Percentiles rank a stretch among this genome's conserved stretches.
Evolutionary conservation across 2,797 vertebrate genomes (phyloP).

Genomic region (Choloepus didactylus): DNA sequence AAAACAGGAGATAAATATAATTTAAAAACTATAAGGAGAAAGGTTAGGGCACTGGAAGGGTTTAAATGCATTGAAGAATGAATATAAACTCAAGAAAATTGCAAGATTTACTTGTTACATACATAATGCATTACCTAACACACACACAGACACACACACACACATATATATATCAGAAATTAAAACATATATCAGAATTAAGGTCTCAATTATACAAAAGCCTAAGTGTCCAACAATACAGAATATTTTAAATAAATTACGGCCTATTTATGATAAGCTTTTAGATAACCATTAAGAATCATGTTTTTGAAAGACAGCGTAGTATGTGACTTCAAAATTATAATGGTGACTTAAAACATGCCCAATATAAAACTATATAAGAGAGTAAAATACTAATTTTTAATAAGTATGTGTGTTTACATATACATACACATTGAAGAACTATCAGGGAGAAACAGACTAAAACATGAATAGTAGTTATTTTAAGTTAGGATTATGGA

Average conservation of each 20-base stretch:
- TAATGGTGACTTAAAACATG: slow-evolving; percentile 44
- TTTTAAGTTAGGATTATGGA: not conserved
- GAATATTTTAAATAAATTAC: slow-evolving; percentile 38
- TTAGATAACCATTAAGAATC: not conserved
- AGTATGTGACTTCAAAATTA: not conserved
- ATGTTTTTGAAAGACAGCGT: slow-evolving; percentile 32
- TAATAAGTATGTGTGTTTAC: not conserved
- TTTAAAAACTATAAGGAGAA: slow-evolving; percentile 46
- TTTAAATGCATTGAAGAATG: slow-evolving; percentile 33
- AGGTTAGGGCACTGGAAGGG: not conserved
- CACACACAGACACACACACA: too few relatives aligned
- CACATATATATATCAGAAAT: too few relatives aligned
- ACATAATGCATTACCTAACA: not conserved
- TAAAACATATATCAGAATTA: slow-evolving; percentile 27
- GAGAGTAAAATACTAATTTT: slow-evolving; percentile 40
- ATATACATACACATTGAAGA: not conserved
- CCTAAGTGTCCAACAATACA: slow-evolving; percentile 1
- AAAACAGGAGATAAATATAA: slow-evolving; percentile 58
- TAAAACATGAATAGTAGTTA: slow-evolving; percentile 4
- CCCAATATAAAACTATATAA: slow-evolving; percentile 51
- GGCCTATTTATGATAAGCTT: slow-evolving; percentile 6
- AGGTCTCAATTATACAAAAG: slow-evolving; percentile 46
- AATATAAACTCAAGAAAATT: slow-evolving; percentile 47
- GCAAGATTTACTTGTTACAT: not conserved
- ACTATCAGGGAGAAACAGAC: slow-evolving; percentile 41